Evolutionary conservation across 30 jellyfish, hydroid and myxozoan species (phyloP), one percentile per base, ranked within the genome.

Genomic region (Pelagia noctiluca): DNA sequence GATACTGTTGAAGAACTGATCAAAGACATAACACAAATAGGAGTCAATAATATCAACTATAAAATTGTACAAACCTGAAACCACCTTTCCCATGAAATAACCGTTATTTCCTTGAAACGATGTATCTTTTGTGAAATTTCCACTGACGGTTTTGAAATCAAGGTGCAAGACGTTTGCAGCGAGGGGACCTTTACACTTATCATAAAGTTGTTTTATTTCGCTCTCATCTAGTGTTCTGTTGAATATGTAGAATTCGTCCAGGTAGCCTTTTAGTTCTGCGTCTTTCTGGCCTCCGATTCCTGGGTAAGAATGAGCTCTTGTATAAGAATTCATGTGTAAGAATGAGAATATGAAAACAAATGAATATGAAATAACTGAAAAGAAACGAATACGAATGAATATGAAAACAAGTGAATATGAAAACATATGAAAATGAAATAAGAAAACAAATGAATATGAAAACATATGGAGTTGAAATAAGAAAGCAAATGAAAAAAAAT

Each of bases 41-140:
- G n/a, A n/a, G n/a, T n/a, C n/a, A n/a, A n/a, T n/a, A n/a, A n/a
- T n/a, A n/a, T n/a, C n/a, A n/a, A n/a, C n/a, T n/a, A n/a, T n/a
- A n/a, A n/a, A n/a, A n/a, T n/a, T n/a, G n/a, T n/a, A 42, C 68
- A 3, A 75, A 89, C 97, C 97, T 57, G 84, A 36, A 2, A 50
- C 34, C 24, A 82, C 87, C 11, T 30, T 57, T 31, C 98, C 98
- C 57, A 63, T 42, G 50, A 91, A 65, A 68, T 91, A 78, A 4
- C 96, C 98, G 67, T 91, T 80, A 34, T 91, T 91, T 35, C 96
- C 98, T 85, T 91, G 98, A 64, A 63, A 91, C 8, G 98, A 91
- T 4, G 76, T 71, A 71, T 91, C 98, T 33, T 38, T 62, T 0
- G 98, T 84, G 21, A 79, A 50, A 65, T 91, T 91, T 5, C 84